Conservation (phyloP, 1,140 invertebrate genomes). For the Dreissena rostriformis region DNA sequence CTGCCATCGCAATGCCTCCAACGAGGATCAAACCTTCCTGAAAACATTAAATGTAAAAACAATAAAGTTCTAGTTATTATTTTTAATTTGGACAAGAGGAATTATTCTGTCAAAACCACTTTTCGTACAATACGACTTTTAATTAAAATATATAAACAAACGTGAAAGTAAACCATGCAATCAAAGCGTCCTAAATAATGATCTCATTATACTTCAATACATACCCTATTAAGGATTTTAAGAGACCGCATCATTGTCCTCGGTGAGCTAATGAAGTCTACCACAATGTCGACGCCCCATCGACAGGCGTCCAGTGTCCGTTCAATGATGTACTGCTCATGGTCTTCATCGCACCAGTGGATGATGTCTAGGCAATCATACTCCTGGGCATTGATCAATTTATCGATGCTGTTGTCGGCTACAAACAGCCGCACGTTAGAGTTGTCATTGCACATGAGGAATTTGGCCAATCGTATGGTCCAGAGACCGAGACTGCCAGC, state of each 20-base stretch:
- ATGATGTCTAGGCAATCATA: slow-evolving; percentile 83
- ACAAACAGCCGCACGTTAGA: slow-evolving; percentile 74
- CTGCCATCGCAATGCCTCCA: slow-evolving; percentile 90
- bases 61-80: not conserved
- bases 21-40: slow-evolving; percentile 94
- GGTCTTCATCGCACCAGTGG: slow-evolving; percentile 81
- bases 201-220: slow-evolving; percentile 41
- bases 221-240: slow-evolving; percentile 90
- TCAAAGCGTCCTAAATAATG: no score
- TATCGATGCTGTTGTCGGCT: slow-evolving; percentile 80
- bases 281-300: slow-evolving; percentile 92
- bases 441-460: slow-evolving; percentile 78
- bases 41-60: slow-evolving; percentile 50
- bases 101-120: no score
- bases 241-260: slow-evolving; percentile 92
- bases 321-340: slow-evolving; percentile 94
- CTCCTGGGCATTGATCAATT: slow-evolving; percentile 79
- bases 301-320: slow-evolving; percentile 92
- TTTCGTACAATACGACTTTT: no score
- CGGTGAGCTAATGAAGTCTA: slow-evolving; percentile 95
- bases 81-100: not conserved
- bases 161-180: no score
- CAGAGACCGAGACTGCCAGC: slow-evolving; percentile 96
- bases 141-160: no score
- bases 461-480: slow-evolving; percentile 92